Base-by-base conservation (phyloP, 2,888 invertebrate genomes). In the Hypolimnas misippus region DNA sequence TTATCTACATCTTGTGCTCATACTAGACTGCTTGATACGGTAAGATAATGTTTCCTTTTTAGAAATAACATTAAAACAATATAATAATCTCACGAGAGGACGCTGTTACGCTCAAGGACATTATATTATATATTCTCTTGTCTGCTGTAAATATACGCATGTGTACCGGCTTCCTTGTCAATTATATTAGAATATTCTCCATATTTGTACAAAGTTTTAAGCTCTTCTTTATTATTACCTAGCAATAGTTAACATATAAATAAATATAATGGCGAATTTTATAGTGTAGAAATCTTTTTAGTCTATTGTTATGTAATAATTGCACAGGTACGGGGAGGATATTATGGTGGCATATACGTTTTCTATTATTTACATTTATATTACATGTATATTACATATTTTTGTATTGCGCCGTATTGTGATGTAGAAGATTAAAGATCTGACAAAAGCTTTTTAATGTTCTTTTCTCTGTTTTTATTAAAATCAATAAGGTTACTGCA, bases 81-180 rank as follows among this genome's bases (percentile, higher is more conserved):
- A 21, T 21, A 6, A 8, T 19, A 10, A 12, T 53, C 8, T n/a
- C 6, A 19, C 16, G 10, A 19, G 31, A 44, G 25, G 14, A 31
- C 42, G 42, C 29, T 44, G 19, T 19, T 52, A 35, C 31, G 52
- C 55, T 73, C 77, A 79, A 77, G 78, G 77, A 75, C 79, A 73
- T 70, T 70, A 71, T 73, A 70, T n/a, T n/a, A n/a, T n/a, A n/a
- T n/a, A 71, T 74, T 69, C 68, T 58, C 63, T 68, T 70, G 68
- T 68, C 69, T 71, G 57, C 60, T 64, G 57, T 63, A 70, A 67
- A 66, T 66, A 21, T 21, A 46, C 21, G 21, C 21, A 65, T 57
- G 51, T n/a, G 50, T 42, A 38, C 38, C 62, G 59, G 58, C 50
- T 68, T 68, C 56, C 62, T 62, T 14, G 49, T 14, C n/a, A 3